Percentiles rank a stretch among this genome's conserved stretches.
phyloP scores from a whole-genome alignment of 2,797 vertebrate genomes.

The Poeciliopsis presidionis region DNA sequence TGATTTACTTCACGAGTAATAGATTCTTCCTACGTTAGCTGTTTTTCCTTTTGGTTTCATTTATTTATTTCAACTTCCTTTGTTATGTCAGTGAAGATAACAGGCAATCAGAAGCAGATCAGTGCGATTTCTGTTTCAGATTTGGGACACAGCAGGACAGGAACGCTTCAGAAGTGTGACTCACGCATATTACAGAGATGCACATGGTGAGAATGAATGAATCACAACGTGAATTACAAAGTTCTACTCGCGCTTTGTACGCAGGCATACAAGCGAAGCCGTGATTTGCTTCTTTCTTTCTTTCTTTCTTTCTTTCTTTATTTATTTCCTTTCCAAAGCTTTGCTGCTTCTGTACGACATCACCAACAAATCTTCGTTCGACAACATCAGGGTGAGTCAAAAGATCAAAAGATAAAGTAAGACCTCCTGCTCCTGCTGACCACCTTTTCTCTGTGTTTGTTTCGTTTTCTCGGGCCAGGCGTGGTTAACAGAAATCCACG shows the following conservation, averaged over 20 bases:
- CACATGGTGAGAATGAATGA: constrained; percentile 81
- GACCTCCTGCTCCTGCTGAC: not conserved
- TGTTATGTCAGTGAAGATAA: not conserved
- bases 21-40: not conserved
- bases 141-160: constrained; percentile 92
- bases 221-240: not conserved
- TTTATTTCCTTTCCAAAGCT: constrained; percentile 69
- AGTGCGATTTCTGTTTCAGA: constrained; percentile 71
- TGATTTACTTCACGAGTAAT: constrained; percentile 6
- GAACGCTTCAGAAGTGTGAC: constrained; percentile 89
- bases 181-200: constrained; percentile 90
- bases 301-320: not conserved
- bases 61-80: not conserved
- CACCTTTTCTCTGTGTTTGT: constrained; percentile 10
- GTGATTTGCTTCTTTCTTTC: not conserved
- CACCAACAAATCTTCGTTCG: constrained; percentile 90
- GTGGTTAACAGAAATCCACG: constrained; percentile 95
- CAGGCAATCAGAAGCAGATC: constrained; percentile 14
- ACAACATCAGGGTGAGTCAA: constrained; percentile 89
- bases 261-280: not conserved
- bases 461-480: constrained; percentile 77
- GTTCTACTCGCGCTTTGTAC: not conserved
- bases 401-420: too few species aligned
- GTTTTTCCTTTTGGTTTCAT: not conserved
- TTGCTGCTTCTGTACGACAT: constrained; percentile 93